Base-by-base conservation (phyloP, 2,888 invertebrate species). In the Cyclophora punctaria region DNA sequence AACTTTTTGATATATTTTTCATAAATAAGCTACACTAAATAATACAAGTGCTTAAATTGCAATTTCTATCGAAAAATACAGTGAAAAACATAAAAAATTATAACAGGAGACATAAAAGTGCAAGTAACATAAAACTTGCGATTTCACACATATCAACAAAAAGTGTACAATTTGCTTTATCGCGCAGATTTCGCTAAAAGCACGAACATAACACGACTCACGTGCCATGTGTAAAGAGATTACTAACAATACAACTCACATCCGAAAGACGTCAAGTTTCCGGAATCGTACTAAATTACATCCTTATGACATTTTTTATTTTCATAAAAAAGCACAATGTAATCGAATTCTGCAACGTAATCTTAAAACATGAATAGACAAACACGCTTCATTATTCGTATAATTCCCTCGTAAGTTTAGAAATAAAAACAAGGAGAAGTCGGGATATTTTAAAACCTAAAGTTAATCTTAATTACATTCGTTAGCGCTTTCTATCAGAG, bases 181-280 rank as follows among this genome's bases (percentile, higher is more conserved):
- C 83, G 78, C 69, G 58, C 46, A 68, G 63, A 67, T 71, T 72
- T 71, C 62, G 72, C 76, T 75, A 79, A 77, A 67, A 77, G 75
- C 86, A 86, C 86, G 86, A 75, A 77, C 78, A 53, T 61, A 69
- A 78, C 71, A 71, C 75, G 71, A 76, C 77, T 75, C 87, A 86
- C 86, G 87, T 85, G 86, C 84, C 78, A 69, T 60, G 51, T 61
- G 71, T 74, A 80, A 85, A 73, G 77, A 76, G 83, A 82, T 83
- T 83, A 84, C 57, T 59, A 54, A 63, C 62, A 79, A 73, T 80
- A 80, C 74, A 35, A 64, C 63, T 20, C 20, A 65, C 69, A 70
- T 71, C 67, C 59, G 64, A 74, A 70, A 67, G 73, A 60, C 66
- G 76, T 72, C 75, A 72, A 80, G 78, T 79, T 79, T 82, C 79